phyloP scores from a whole-genome alignment of 2,797 vertebrate species.

The Lepus townsendii region DNA sequence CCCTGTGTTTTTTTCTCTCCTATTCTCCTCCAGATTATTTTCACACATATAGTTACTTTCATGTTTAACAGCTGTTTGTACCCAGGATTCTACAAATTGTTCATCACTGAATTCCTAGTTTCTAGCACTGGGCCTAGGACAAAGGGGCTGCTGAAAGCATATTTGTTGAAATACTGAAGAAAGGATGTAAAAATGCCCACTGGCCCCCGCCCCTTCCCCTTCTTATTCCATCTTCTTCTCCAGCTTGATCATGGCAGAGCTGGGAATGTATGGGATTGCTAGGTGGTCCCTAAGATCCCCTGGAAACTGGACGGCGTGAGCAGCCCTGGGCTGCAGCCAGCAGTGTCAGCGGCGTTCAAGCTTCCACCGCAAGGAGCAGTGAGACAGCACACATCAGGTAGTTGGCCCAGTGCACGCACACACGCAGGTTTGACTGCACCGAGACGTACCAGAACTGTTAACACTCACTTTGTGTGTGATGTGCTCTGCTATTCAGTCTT shows the following conservation, averaged over 20 bases:
- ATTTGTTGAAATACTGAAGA: conserved; percentile 13
- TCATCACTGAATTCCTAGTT: background rate
- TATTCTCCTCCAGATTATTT: conserved; percentile 31
- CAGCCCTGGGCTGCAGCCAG: background rate
- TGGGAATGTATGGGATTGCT: background rate
- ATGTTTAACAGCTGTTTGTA: background rate
- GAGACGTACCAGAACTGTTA: background rate
- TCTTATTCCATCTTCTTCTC: background rate
- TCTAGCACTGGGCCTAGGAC: background rate
- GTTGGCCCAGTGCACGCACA: background rate
- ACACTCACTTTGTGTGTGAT: background rate
- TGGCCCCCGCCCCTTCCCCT: background rate
- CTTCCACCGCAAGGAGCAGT: background rate
- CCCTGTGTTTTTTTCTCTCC: background rate
- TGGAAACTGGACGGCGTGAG: background rate
- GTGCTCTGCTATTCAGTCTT: background rate
- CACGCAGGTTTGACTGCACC: background rate
- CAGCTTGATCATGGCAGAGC: background rate
- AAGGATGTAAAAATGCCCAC: background rate
- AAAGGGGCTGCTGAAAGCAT: background rate
- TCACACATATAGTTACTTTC: background rate
- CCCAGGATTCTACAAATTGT: background rate
- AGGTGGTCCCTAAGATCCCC: background rate
- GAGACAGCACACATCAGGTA: background rate
- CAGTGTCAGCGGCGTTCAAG: background rate